A percentile compares a stretch with the other conserved stretches of the same genome.
Conservation (phyloP, 2,888 invertebrate genomes). For the Patella caerulea region DNA sequence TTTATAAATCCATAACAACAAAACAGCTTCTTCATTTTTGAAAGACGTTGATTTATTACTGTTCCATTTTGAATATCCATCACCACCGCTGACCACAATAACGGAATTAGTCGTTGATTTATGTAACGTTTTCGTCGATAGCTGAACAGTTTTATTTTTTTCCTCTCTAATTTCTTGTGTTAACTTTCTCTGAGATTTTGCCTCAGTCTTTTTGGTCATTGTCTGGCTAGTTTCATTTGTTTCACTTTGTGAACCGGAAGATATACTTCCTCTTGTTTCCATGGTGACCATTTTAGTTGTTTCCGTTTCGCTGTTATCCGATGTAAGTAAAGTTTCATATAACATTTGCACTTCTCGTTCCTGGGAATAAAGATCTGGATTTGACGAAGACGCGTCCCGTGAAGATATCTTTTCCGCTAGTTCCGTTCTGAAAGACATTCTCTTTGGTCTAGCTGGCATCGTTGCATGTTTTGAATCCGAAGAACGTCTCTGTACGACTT, state of each 20-base stretch:
- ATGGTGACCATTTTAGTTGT: not conserved
- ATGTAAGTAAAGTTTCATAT: conserved; percentile 37
- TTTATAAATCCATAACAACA: conserved; percentile 62
- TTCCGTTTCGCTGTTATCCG: conserved; percentile 18
- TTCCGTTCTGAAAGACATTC: conserved; percentile 36
- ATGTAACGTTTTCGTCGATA: conserved; percentile 17
- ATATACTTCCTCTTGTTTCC: not conserved
- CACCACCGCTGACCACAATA: conserved; percentile 65
- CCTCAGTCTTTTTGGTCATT: not conserved
- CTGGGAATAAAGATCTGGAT: conserved; percentile 16
- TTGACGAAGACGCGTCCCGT: conserved; percentile 3
- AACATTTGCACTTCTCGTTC: conserved; percentile 35
- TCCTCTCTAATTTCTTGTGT: not conserved
- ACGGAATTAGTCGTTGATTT: conserved; percentile 50
- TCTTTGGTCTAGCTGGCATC: not conserved
- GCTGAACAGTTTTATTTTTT: not conserved
- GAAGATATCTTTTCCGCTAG: conserved; percentile 34
- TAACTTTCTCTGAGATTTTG: not conserved
- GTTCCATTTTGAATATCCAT: conserved; percentile 65
- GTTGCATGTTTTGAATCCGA: conserved; percentile 1
- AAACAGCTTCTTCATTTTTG: conserved; percentile 52
- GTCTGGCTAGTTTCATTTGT: not conserved
- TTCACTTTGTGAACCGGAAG: not conserved
- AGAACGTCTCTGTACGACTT: not conserved
- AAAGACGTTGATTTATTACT: conserved; percentile 33